phyloP scores from a whole-genome alignment of 2,113 vertebrate genomes.

The Anarhynchus alexandrinus region DNA sequence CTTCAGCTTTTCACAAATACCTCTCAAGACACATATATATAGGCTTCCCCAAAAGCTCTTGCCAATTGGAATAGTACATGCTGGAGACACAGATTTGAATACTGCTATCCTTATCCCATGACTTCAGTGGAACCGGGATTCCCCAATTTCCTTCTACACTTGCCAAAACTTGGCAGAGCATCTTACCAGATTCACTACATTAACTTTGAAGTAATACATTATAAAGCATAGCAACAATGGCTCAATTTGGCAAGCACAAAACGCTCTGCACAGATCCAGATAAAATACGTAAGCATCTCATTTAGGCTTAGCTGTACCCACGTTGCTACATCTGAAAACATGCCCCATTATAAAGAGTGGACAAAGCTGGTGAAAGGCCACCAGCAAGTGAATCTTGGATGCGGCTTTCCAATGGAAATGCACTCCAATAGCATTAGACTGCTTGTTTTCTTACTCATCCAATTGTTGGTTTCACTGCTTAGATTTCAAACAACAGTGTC shows the following conservation, averaged over 20 bases:
- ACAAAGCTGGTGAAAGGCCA: slow-evolving; percentile 34
- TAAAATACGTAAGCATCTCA: slow-evolving; percentile 19
- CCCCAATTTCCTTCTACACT: slow-evolving; percentile 4
- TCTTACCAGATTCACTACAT: slow-evolving; percentile 51
- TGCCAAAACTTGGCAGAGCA: slow-evolving; percentile 39
- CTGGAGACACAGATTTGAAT: neutral
- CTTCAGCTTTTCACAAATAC: neutral
- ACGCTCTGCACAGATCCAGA: neutral
- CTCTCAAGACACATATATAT: neutral
- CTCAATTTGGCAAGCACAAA: slow-evolving; percentile 35
- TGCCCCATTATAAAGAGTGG: neutral
- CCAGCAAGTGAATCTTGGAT: neutral
- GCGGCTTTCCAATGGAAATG: neutral
- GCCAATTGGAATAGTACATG: neutral
- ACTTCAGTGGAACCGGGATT: neutral
- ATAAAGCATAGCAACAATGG: slow-evolving; percentile 20
- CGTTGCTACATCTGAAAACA: slow-evolving; percentile 9
- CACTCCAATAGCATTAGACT: slow-evolving; percentile 14
- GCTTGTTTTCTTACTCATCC: slow-evolving; percentile 9
- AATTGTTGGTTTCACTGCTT: neutral
- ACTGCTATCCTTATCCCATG: neutral
- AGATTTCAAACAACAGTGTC: neutral
- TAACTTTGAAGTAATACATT: slow-evolving; percentile 33
- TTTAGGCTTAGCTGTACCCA: neutral
- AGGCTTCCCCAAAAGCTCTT: neutral